Conservation (phyloP, 2,797 vertebrate genomes). For the Allobates femoralis region DNA sequence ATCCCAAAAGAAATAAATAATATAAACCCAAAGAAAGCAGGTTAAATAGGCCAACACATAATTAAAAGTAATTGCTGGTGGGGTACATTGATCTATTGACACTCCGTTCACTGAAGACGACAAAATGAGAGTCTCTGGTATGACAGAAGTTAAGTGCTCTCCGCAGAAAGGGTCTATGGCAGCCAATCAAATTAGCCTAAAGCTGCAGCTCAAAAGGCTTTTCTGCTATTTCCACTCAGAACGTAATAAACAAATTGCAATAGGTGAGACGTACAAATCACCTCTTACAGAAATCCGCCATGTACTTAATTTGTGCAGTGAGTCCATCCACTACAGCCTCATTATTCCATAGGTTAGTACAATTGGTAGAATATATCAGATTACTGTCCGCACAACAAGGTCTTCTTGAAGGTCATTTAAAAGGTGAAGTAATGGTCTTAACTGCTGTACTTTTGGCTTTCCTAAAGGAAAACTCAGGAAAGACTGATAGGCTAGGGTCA, state of each 20-base stretch:
- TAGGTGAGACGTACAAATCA: constrained; percentile 6
- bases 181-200: constrained; percentile 29
- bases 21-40: constrained; percentile 28
- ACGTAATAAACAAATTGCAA: constrained; percentile 21
- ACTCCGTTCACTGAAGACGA: constrained; percentile 25
- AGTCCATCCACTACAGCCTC: not conserved
- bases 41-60: constrained; percentile 43
- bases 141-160: constrained; percentile 23
- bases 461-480: not conserved
- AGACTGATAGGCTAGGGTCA: too few relatives aligned
- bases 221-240: not conserved
- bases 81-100: constrained; percentile 45
- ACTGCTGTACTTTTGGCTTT: not conserved
- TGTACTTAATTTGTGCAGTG: not conserved
- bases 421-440: not conserved
- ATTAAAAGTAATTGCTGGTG: constrained; percentile 57
- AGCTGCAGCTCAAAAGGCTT: not conserved
- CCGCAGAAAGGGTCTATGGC: not conserved
- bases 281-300: not conserved
- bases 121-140: constrained; percentile 26
- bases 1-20: constrained; percentile 22
- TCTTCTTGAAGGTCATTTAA: too few relatives aligned
- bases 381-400: not conserved
- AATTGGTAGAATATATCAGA: not conserved
- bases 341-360: not conserved